Percentiles rank a stretch among this genome's conserved stretches.
phyloP scores from a whole-genome alignment of 2,113 vertebrate species.

The Passer domesticus region DNA sequence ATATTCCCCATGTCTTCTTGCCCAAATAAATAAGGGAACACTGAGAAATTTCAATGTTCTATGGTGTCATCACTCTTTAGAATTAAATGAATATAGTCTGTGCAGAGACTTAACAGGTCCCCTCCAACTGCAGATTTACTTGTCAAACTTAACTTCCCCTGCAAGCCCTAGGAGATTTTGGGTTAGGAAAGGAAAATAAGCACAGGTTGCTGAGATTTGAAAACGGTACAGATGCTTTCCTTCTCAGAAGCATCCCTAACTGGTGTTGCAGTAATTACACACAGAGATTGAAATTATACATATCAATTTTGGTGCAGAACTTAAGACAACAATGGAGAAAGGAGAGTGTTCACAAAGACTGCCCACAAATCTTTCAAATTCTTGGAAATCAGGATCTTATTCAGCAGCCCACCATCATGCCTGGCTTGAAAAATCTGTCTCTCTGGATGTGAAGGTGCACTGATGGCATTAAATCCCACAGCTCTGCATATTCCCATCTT shows the following conservation, averaged over 20 bases:
- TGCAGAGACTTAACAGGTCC: not conserved
- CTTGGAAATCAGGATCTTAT: not conserved
- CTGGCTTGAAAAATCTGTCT: not conserved
- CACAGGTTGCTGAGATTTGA: not conserved
- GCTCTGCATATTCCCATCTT: not conserved
- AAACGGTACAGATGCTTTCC: not conserved
- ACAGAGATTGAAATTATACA: not conserved
- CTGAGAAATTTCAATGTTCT: not conserved
- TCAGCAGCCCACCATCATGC: not conserved
- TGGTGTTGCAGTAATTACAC: not conserved
- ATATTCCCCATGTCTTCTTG: not conserved
- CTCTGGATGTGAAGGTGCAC: not conserved
- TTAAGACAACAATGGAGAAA: not conserved
- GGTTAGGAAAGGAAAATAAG: not conserved
- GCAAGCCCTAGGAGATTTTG: not conserved
- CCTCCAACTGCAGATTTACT: not conserved
- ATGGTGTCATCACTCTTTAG: not conserved
- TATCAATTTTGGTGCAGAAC: not conserved
- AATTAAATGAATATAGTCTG: not conserved
- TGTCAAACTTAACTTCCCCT: not conserved
- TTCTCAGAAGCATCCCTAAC: not conserved
- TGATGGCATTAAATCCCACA: not conserved
- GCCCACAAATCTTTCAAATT: not conserved
- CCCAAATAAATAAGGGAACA: not conserved
- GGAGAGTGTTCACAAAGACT: not conserved